Evolutionary conservation across 2,113 vertebrate species (phyloP), one percentile per base, ranked within the genome.

Genomic region (Gallinago jamesoni): DNA sequence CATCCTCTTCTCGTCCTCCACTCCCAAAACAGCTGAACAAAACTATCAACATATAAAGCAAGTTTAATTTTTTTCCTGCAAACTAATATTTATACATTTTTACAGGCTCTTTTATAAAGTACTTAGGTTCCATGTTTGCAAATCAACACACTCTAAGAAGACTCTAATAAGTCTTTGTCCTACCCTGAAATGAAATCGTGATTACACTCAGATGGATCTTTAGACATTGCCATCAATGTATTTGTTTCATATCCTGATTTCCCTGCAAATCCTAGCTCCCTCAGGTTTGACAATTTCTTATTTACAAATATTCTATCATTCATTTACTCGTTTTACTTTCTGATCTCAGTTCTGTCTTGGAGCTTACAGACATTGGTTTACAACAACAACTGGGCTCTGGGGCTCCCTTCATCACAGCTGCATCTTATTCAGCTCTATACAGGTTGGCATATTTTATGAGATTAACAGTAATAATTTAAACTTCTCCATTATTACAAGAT

Each of bases 181-280:
- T 48, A 27, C 4, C 4, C 10, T 64, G 35, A 83, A 69, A 48
- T 35, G 9, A 63, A 88, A 47, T 15, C 21, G 2, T 33, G 6
- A 43, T 86, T 85, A 63, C 56, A n/a, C 15, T 67, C 10, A 57
- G 20, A 50, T 10, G 3, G 9, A 55, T 57, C 43, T 90, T 5
- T 52, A 72, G 20, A 63, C 25, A 56, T 41, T 4, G 4, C 3
- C 4, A 75, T 53, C 22, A 4, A 37, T 13, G 6, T 6, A 20
- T 63, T 47, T 22, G 50, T 57, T 78, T 64, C 35, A n/a, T 3
- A 33, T 53, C 12, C 57, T 52, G 9, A 50, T 83, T 88, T 79
- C 9, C n/a, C 9, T 52, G 17, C 0, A 2, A 21, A 53, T 56
- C 8, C 24, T 5, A 30, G 4, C 66, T 53, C 2, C 31, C 17